Percentiles rank a stretch among this genome's conserved stretches.
Conservation (phyloP, 30 jellyfish, hydroid and myxozoan genomes). For the Calvadosia cruxmelitensis region DNA sequence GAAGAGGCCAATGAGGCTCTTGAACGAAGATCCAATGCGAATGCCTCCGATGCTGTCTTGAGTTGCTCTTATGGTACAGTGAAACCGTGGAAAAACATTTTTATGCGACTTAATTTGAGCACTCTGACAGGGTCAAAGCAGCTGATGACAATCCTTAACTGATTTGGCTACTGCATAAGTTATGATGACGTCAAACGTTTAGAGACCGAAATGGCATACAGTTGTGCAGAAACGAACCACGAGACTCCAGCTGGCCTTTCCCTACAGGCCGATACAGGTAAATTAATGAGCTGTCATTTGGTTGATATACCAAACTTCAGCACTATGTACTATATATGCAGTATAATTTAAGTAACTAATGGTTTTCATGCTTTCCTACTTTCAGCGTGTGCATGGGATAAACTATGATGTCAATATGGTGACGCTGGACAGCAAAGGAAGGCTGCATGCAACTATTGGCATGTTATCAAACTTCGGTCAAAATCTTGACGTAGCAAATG, state of each 20-base stretch:
- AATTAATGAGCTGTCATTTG: no score
- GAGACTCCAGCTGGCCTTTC: not conserved
- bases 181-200: not conserved
- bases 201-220: not conserved
- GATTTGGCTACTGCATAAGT: not conserved
- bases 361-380: no score
- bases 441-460: not conserved
- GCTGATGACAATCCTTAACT: not conserved
- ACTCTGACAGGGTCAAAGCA: not conserved
- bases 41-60: not conserved
- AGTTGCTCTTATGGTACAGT: not conserved
- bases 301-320: no score
- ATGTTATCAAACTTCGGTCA: no score
- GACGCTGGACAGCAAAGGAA: not conserved
- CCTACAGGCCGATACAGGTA: no score
- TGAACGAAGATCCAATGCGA: not conserved
- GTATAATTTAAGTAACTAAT: not conserved
- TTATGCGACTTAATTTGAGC: not conserved
- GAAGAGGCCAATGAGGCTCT: not conserved
- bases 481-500: no score
- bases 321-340: no score
- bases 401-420: not conserved
- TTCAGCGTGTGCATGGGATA: conserved; percentile 1
- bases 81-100: not conserved
- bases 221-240: not conserved